Base-by-base conservation (phyloP, 2,888 invertebrate genomes). In the Danaus chrysippus region DNA sequence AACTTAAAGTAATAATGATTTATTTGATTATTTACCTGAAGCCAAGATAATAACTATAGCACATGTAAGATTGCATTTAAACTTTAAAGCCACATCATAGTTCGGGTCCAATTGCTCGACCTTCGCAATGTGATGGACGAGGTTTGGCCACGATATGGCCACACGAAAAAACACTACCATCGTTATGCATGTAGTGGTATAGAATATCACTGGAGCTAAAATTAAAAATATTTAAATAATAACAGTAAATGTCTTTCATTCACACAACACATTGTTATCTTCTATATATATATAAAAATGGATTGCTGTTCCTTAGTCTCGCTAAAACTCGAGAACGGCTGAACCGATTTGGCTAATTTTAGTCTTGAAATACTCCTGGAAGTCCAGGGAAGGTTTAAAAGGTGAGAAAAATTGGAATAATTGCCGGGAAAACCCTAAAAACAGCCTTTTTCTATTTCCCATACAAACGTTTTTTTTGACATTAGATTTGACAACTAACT, bases 121-220 rank as follows among this genome's bases (percentile, higher is more conserved):
- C 15, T 71, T 72, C 0, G 81, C 72, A 10, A 88, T 80, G 5
- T 80, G 73, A 13, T 78, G 79, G 1, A 78, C 77, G 3, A 90
- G 70, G 0, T 62, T 58, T 0, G 90, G 89, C 90, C 88, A 90
- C 15, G 71, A 69, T 2, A 62, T 73, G 1, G 84, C 86, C n/a
- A 87, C 71, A 67, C 78, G 77, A 9, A 82, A 71, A 66, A 87
- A 90, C 73, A 83, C 76, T 0, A 71, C 0, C 83, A 82, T 88
- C 0, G 86, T 84, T 3, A 86, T 71, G 44, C 83, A 82, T 0
- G 86, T 78, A 0, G 83, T 84, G 0, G 71, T 73, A 70, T 87
- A 88, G 69, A 88, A 89, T 65, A 89, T 82, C 12, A 84, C 68
- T 43, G 86, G 77, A 0, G 85, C 89, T 90, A 72, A 10, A 77